Evolutionary conservation across 2,113 vertebrate genomes (phyloP), one percentile per base, ranked within the genome.

Genomic region (Saimiri boliviensis): DNA sequence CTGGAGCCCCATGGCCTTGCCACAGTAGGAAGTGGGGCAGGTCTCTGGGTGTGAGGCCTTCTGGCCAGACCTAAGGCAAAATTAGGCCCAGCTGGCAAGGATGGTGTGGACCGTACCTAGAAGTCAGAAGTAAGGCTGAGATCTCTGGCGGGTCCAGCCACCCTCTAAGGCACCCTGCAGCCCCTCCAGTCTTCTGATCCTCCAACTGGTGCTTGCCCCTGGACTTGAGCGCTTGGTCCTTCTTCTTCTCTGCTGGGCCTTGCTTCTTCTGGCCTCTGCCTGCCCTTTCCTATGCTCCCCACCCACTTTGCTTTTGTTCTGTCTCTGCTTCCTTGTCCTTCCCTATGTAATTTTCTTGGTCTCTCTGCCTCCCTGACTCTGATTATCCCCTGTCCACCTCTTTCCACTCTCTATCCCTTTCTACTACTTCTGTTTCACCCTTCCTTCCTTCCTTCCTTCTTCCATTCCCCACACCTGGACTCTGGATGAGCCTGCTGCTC

Each of bases 91-190:
- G 83, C 52, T 45, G 79, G 79, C 92, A 63, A 73, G 52, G 47
- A 81, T 20, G n/a, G 17, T 37, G 30, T 89, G 10, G 47, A 52
- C 11, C 32, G 37, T 12, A 52, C 76, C 95, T 96, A 84, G 20
- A 81, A 77, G n/a, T 63, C 63, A 89, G 68, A 96, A 93, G 79
- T 10, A 80, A 94, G 56, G 60, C 47, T 30, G 42, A 73, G 83
- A 25, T 66, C 45, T 66, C 49, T 83, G 30, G 21, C 32, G 82
- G 32, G 25, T 20, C 13, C 56, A 9, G 25, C 37, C 52, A 32
- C 27, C 6, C 40, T 60, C 52, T 9, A 4, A 58, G 52, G 71
- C 70, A 54, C 47, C 11, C 83, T 56, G 66, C 0, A 40, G 68
- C 30, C 71, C 74, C 56, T 83, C 23, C 10, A 21, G 60, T 79